phyloP scores from a whole-genome alignment of 2,888 invertebrate genomes.

The Antheraea yamamai region DNA sequence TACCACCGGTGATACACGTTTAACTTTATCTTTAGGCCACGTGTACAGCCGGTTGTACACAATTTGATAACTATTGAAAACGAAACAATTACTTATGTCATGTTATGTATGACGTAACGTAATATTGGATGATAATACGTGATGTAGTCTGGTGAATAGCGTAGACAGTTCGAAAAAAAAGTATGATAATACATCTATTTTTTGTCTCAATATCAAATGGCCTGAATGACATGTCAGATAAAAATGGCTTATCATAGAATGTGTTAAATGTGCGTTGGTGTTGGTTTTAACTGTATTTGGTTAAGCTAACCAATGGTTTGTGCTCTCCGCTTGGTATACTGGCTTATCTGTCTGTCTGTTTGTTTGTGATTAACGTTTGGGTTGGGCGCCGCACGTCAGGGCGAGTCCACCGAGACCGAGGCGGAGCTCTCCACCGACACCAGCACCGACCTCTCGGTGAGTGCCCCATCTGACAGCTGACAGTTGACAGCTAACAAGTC shows the following conservation, averaged over 20 bases:
- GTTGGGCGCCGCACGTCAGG: slow-evolving; percentile 55
- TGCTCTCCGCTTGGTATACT: background rate
- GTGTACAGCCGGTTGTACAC: no score
- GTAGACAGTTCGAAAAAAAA: no score
- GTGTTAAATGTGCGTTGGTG: background rate
- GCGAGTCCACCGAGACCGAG: slow-evolving; percentile 84
- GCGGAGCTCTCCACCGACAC: slow-evolving; percentile 81
- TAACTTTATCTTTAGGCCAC: no score
- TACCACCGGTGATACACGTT: no score
- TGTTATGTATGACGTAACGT: no score
- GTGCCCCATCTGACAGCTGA: slow-evolving; percentile 38
- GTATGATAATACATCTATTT: no score
- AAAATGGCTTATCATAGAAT: no score
- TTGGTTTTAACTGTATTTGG: background rate
- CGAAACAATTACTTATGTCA: no score
- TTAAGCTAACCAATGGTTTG: background rate
- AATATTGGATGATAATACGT: no score
- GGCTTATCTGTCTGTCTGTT: slow-evolving; percentile 33
- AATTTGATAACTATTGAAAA: no score
- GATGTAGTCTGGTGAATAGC: no score
- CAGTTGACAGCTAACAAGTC: slow-evolving; percentile 18
- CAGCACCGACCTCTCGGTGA: slow-evolving; percentile 84
- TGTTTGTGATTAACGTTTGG: slow-evolving; percentile 38
- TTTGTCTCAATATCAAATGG: background rate
- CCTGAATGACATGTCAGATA: background rate